phyloP scores from a whole-genome alignment of 2,113 vertebrate species.

The Pedionomus torquatus region DNA sequence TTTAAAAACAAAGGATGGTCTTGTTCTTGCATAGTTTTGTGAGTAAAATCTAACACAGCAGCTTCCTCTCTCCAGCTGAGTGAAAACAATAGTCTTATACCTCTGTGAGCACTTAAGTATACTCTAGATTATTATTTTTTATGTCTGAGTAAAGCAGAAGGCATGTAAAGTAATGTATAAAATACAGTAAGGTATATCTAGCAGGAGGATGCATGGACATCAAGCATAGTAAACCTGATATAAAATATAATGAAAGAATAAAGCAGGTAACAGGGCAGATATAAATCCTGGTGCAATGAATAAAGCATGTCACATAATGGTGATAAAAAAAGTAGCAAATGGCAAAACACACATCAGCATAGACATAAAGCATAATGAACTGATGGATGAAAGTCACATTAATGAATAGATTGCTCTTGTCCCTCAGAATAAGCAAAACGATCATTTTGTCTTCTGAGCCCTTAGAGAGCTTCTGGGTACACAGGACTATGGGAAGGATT shows the following conservation, averaged over 20 bases:
- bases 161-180: not conserved
- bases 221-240: not conserved
- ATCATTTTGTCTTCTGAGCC: not conserved
- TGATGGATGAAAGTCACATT: conserved; percentile 1
- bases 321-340: not conserved
- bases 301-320: not conserved
- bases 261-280: conserved; percentile 8
- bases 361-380: conserved; percentile 29
- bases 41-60: not conserved
- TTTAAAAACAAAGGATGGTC: not conserved
- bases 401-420: not conserved
- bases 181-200: not conserved
- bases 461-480: not conserved
- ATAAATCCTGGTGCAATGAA: conserved; percentile 34
- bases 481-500: not conserved
- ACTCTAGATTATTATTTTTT: conserved; percentile 13
- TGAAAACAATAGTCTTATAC: not conserved
- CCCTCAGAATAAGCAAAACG: not conserved
- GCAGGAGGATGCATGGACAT: not conserved
- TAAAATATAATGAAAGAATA: conserved; percentile 39
- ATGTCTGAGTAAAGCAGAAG: not conserved
- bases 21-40: not conserved
- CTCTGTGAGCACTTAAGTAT: not conserved
- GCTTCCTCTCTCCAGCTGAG: not conserved
- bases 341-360: conserved; percentile 30